Percentiles rank a stretch among this genome's conserved stretches.
phyloP scores from a whole-genome alignment of 2,888 invertebrate genomes.

The Himalopsyche tibetana region DNA sequence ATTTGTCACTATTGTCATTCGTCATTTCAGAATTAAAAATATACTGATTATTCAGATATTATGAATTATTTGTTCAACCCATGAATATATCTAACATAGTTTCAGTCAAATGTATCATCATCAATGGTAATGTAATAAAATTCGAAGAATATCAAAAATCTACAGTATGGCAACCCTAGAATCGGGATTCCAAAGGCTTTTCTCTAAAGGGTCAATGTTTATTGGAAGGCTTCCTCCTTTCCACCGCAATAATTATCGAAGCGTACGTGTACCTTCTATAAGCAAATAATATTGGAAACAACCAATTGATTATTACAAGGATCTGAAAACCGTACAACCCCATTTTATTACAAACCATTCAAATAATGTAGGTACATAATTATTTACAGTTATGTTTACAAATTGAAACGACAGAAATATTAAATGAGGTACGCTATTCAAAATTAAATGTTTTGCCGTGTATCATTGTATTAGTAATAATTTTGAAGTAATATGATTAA shows the following conservation, averaged over 20 bases:
- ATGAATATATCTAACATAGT: no score
- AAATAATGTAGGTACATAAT: slow-evolving; percentile 22
- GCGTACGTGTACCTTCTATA: slow-evolving; percentile 12
- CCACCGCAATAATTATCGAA: slow-evolving; percentile 38
- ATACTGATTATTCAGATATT: no score
- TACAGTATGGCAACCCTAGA: neutral
- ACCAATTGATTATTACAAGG: slow-evolving; percentile 30
- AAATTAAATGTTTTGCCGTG: no score
- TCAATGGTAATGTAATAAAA: neutral
- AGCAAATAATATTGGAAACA: slow-evolving; percentile 31
- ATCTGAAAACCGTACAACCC: neutral
- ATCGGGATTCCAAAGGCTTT: neutral
- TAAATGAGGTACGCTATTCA: no score
- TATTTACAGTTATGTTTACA: neutral
- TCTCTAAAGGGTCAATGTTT: slow-evolving; percentile 47
- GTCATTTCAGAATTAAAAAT: no score
- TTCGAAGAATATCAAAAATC: neutral
- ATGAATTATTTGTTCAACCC: no score
- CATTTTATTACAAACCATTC: slow-evolving; percentile 25
- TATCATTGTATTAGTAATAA: no score
- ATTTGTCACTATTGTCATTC: no score
- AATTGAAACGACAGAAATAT: neutral
- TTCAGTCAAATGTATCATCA: no score
- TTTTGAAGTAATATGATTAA: no score
- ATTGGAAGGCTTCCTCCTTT: slow-evolving; percentile 9